A percentile compares a stretch with the other conserved stretches of the same genome.
Conservation (phyloP, 2,888 invertebrate species). For the Drosophila hamatofila region DNA sequence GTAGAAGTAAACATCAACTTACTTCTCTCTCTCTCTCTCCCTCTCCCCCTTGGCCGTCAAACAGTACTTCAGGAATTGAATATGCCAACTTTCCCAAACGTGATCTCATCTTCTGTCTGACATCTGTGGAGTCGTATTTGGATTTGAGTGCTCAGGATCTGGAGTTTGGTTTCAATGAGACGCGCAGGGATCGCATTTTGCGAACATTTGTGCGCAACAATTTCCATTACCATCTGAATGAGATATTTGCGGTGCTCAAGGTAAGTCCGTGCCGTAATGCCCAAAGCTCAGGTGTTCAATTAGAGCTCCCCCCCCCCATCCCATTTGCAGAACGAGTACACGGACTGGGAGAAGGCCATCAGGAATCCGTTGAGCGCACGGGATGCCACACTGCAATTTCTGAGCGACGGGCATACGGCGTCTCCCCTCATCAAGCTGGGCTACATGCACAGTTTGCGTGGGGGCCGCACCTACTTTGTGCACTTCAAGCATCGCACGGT, state of each 20-base stretch:
- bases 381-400: conserved; percentile 93
- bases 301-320: no score
- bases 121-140: conserved; percentile 92
- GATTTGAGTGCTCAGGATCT: conserved; percentile 93
- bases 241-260: conserved; percentile 95
- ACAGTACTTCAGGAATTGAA: conserved; percentile 90
- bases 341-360: conserved; percentile 96
- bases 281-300: neutral
- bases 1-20: neutral
- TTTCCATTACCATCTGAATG: conserved; percentile 97
- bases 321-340: conserved; percentile 93
- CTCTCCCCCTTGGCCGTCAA: neutral
- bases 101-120: conserved; percentile 93
- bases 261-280: conserved; percentile 55
- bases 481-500: conserved; percentile 95
- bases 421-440: conserved; percentile 93
- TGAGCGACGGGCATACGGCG: conserved; percentile 96
- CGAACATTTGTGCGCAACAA: conserved; percentile 97
- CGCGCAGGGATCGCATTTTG: conserved; percentile 93
- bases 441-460: conserved; percentile 91
- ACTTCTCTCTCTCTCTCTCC: no score
- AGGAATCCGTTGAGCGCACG: conserved; percentile 94
- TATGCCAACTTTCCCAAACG: conserved; percentile 93
- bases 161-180: conserved; percentile 96
- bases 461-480: conserved; percentile 93